These are phyloP conservation scores for Ganaspis sp. DNA, from an alignment of 1,140 invertebrate species.

Conservation along the genomic window DNA sequence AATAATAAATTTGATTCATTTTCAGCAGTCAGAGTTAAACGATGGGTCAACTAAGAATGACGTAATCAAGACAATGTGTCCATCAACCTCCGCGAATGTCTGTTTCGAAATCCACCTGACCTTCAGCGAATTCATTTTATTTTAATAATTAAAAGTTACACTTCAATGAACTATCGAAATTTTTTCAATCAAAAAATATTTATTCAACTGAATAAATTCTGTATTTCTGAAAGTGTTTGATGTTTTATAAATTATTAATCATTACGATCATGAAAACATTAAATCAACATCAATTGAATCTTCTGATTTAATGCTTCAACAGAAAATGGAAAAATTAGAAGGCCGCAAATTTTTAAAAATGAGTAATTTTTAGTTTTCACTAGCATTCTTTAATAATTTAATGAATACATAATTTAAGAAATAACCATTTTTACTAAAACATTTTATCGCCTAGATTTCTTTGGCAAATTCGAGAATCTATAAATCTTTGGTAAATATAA, in stretches of 20 bases:
- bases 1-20: not conserved
- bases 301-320: slow-evolving; percentile 7
- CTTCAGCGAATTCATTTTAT: not conserved
- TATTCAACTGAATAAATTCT: not conserved
- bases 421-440: too few species aligned
- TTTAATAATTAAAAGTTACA: not conserved
- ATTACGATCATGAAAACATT: slow-evolving; percentile 2
- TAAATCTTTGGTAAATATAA: too few species aligned
- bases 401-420: too few species aligned
- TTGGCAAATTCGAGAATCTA: too few species aligned
- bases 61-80: slow-evolving; percentile 20
- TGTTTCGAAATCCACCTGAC: not conserved
- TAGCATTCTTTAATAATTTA: too few species aligned
- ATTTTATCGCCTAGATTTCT: too few species aligned
- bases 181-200: not conserved
- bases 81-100: slow-evolving; percentile 4
- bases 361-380: not conserved
- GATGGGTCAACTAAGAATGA: not conserved
- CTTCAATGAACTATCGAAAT: too few species aligned
- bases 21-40: not conserved
- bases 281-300: not conserved
- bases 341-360: not conserved
- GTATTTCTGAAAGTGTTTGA: not conserved
- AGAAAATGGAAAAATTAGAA: not conserved
- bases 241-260: not conserved